Conservation (phyloP, 2,113 vertebrate genomes). For the Mus spicilegus region DNA sequence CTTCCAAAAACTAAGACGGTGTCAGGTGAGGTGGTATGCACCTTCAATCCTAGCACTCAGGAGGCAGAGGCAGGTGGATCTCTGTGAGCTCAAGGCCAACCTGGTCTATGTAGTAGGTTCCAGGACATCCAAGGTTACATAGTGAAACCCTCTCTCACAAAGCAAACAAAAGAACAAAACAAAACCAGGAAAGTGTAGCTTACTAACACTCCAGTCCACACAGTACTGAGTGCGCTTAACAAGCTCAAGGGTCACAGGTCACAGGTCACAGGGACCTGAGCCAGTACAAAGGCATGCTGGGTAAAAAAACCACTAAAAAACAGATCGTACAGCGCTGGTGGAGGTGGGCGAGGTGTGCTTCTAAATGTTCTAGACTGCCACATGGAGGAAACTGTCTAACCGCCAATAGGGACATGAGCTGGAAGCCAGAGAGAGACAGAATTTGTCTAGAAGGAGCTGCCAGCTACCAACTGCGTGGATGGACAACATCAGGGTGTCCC, state of each 20-base stretch:
- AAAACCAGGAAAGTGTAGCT: background rate
- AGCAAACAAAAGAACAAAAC: background rate
- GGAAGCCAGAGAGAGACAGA: background rate
- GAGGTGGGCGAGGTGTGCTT: background rate
- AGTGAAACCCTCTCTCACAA: background rate
- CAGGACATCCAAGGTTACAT: background rate
- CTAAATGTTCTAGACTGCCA: background rate
- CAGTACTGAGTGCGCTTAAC: background rate
- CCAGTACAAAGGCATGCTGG: background rate
- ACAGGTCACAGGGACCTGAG: rapidly evolving
- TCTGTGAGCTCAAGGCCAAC: too few relatives aligned
- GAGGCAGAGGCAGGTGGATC: background rate
- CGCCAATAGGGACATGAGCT: background rate
- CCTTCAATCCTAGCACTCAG: background rate
- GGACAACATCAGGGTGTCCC: background rate
- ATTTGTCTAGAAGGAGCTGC: background rate
- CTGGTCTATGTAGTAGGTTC: background rate
- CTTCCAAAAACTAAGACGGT: background rate
- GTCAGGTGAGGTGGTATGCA: too few relatives aligned
- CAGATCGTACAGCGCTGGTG: background rate
- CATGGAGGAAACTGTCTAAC: rapidly evolving
- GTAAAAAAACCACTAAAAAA: background rate
- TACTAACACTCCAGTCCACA: background rate
- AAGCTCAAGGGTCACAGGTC: background rate
- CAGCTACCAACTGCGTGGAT: background rate